Base-by-base conservation (phyloP, 2,113 vertebrate genomes). In the Cyphomyrus discorhynchus region DNA sequence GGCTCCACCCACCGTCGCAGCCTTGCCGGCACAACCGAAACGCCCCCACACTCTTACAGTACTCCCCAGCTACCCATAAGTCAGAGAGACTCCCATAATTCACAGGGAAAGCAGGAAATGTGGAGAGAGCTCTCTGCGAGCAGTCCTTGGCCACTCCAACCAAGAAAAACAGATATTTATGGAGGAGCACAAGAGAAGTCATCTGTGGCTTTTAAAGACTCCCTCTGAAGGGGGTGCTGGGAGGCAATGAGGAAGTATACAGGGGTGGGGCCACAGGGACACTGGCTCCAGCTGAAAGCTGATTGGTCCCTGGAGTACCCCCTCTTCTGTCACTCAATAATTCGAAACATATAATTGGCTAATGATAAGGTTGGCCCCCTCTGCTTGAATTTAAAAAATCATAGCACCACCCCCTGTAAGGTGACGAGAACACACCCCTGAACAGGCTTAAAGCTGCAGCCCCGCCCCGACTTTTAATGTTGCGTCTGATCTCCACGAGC, bases 401-500 rank as follows among this genome's bases (percentile, higher is more conserved):
- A 66, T 5, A 10, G n/a, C 1, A 11, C 58, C 9, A 9, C 58
- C n/a, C 24, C 24, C 58, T 1, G n/a, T 2, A 66, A 27, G 9
- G 24, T 27, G n/a, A 27, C 24, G 82, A 53, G 74, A 74, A 42
- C 7, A 3, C 10, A 3, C 13, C 58, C 70, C n/a, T 35, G n/a
- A n/a, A 49, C 42, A 70, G 47, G 46, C 45, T n/a, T 27, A 3
- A 77, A 35, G 5, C 13, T 2, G 47, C 49, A 66, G 46, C 24
- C 24, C 31, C 11, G 35, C 31, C 52, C 70, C n/a, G 5, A 39
- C 10, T 56, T 89, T 17, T 84, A 13, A 89, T 35, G 19, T 39
- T 53, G 88, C 7, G 52, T 84, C 88, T 89, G 77, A 83, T 89
- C 88, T 80, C 19, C 88, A 21, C 39, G 7, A 46, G 74, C 39